Evolutionary conservation across 2,888 invertebrate species (phyloP), one percentile per base, ranked within the genome.

Genomic region (Nomada ruficornis): DNA sequence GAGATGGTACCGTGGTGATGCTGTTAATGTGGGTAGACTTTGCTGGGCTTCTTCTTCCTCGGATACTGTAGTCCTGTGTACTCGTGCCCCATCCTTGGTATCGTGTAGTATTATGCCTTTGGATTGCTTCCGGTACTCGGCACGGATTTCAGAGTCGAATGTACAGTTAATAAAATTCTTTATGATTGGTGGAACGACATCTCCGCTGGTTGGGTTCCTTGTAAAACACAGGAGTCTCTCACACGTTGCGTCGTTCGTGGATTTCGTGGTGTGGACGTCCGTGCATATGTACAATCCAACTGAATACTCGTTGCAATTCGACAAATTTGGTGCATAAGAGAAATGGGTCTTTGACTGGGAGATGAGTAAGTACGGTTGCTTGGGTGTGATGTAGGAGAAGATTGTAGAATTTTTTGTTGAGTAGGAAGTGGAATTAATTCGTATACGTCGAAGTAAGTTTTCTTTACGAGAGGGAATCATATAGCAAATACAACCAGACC

Each of bases 161-260:
- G 54, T 82, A 52, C 86, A 86, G 60, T 86, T 84, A 2, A 86
- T 79, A 36, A 85, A 86, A 44, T 85, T 85, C 29, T 83, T 84
- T 47, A 47, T 47, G 23, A 23, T 23, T 23, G 23, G 23, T 23
- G 23, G 23, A 23, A 23, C 23, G 23, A 23, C 23, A 23, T 23
- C 23, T 23, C 23, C 23, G 1, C 23, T 23, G 23, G 1, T 23
- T 23, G 23, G 23, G 23, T 23, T 23, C 23, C 23, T 23, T 23
- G 23, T 23, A 23, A 13, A 13, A 0, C 13, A 47, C 47, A 47
- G 47, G 47, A 44, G 23, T 23, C 23, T 23, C 2, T 72, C 63
- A 23, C 62, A 72, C 2, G 23, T 62, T 9, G 20, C 11, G 18
- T 63, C 23, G 11, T 65, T 57, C 11, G 57, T 57, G 0, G n/a